phyloP scores from a whole-genome alignment of 2,113 vertebrate genomes.

The Octodon degus region DNA sequence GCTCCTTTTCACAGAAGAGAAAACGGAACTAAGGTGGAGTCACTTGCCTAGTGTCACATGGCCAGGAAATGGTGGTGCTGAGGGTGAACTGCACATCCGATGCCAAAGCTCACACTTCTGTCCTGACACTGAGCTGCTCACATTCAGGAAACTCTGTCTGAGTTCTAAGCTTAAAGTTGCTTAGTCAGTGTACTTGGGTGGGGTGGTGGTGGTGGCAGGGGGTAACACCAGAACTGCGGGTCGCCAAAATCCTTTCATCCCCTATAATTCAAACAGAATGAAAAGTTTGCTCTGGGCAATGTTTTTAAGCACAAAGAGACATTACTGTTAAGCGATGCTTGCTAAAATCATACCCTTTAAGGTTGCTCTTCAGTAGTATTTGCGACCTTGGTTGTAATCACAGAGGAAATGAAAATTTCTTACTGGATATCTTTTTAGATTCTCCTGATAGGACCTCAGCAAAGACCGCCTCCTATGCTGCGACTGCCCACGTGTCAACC shows the following conservation, averaged over 20 bases:
- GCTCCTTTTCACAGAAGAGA: background rate
- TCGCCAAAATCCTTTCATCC: background rate
- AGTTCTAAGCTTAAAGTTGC: background rate
- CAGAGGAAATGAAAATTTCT: background rate
- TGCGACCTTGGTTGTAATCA: background rate
- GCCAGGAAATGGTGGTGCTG: background rate
- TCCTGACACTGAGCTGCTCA: background rate
- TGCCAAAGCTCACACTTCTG: background rate
- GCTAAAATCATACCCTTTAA: background rate
- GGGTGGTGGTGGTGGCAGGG: background rate
- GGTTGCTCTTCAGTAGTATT: background rate
- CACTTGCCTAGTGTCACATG: background rate
- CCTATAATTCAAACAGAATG: slow-evolving; percentile 2
- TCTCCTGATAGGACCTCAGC: background rate
- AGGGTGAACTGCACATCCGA: background rate
- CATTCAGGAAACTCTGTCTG: background rate
- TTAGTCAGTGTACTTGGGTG: background rate
- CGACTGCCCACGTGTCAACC: background rate
- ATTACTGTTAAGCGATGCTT: background rate
- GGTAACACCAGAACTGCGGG: background rate
- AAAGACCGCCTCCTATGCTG: background rate
- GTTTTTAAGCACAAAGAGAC: background rate
- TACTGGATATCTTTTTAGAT: background rate
- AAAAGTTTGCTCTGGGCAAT: background rate
- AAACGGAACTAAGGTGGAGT: background rate